These are phyloP conservation scores for Anoncus sp. DNA, from an alignment of 2,888 invertebrate genomes.

Conservation along the genomic window DNA sequence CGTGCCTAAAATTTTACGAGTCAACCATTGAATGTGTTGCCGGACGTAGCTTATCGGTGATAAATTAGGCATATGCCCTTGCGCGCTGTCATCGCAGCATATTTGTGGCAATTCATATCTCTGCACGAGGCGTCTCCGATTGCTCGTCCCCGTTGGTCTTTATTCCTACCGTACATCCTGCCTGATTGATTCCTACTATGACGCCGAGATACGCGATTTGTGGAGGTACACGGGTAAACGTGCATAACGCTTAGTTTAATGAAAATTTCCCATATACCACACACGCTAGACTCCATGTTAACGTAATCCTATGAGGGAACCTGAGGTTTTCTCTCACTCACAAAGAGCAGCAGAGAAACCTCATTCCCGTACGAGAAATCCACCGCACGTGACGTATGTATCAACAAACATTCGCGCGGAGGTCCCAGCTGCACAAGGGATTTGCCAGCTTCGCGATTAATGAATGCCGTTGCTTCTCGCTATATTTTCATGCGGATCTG, in stretches of 20 bases:
- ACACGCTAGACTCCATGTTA: neutral
- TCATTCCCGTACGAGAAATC: neutral
- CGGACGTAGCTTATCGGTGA: slow-evolving; percentile 71
- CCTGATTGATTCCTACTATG: slow-evolving; percentile 20
- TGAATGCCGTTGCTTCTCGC: slow-evolving; percentile 72
- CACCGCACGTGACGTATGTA: slow-evolving; percentile 25
- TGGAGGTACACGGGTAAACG: neutral
- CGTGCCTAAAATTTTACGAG: slow-evolving; percentile 72
- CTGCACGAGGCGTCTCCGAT: slow-evolving; percentile 4
- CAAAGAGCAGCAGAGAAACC: slow-evolving; percentile 2
- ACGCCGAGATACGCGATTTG: neutral
- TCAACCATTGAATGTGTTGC: slow-evolving; percentile 69
- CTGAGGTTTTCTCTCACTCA: neutral
- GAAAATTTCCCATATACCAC: neutral
- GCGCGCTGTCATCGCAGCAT: slow-evolving; percentile 65
- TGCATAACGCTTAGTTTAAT: neutral
- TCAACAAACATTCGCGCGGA: slow-evolving; percentile 50
- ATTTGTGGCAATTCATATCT: slow-evolving; percentile 40
- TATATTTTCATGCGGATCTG: slow-evolving; percentile 15
- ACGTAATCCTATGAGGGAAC: slow-evolving; percentile 24
- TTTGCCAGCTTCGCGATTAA: slow-evolving; percentile 81
- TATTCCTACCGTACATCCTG: slow-evolving; percentile 3
- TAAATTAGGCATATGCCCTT: slow-evolving; percentile 67
- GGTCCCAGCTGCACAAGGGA: slow-evolving; percentile 79
- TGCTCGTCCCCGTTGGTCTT: slow-evolving; percentile 11